Percentiles rank a stretch among this genome's conserved stretches.
Evolutionary conservation across 2,797 vertebrate species (phyloP).

Genomic region (Sciurus carolinensis): DNA sequence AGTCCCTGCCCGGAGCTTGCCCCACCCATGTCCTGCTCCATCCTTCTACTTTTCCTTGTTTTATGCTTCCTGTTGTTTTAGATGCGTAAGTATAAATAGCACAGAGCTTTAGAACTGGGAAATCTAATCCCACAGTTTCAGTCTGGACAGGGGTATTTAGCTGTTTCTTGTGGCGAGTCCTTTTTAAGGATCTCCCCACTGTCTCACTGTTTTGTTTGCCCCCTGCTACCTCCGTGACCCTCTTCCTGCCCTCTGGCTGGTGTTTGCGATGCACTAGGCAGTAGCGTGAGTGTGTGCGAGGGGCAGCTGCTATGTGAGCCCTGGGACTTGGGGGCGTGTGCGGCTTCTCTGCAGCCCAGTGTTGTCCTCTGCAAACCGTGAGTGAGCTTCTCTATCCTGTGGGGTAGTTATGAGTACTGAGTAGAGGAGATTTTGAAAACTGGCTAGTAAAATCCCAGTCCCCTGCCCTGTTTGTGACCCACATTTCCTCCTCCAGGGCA

Average conservation of each 20-base stretch:
- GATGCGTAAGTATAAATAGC: not conserved
- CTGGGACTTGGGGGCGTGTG: not conserved
- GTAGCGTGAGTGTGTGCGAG: not conserved
- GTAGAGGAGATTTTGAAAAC: not conserved
- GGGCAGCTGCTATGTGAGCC: accelerated
- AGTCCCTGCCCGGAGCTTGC: not conserved
- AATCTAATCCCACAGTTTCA: not conserved
- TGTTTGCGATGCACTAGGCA: accelerated
- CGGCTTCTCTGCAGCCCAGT: not conserved
- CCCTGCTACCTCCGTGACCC: not conserved
- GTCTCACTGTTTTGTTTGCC: not conserved
- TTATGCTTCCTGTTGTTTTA: not conserved
- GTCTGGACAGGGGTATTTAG: not conserved
- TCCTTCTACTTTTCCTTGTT: not conserved
- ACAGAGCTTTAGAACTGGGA: not conserved
- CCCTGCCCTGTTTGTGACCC: not conserved
- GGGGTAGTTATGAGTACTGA: not conserved
- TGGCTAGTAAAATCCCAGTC: not conserved
- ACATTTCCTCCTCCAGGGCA: not conserved
- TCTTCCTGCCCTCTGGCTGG: accelerated
- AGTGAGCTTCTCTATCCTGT: too few species aligned
- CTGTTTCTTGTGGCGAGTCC: not conserved
- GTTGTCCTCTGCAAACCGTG: not conserved
- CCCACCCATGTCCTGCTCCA: not conserved
- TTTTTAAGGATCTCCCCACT: accelerated